A percentile compares a stretch with the other conserved stretches of the same genome.
These are phyloP conservation scores for Tragelaphus strepsiceros DNA, from an alignment of 2,113 vertebrate species.

Conservation along the genomic window DNA sequence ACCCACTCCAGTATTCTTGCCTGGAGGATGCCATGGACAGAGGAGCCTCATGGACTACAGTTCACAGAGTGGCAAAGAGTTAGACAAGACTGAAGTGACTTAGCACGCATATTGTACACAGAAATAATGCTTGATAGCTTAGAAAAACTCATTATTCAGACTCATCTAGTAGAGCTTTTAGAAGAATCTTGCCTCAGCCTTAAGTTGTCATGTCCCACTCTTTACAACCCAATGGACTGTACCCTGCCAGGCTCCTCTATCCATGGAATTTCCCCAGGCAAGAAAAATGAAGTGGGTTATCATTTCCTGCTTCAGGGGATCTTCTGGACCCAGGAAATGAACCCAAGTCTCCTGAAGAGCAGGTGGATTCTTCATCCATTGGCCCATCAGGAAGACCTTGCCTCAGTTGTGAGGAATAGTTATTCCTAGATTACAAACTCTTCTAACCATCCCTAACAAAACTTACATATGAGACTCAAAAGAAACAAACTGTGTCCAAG, in stretches of 20 bases:
- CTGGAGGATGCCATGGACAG: neutral
- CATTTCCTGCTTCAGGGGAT: neutral
- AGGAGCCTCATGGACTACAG: neutral
- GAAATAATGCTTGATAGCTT: neutral
- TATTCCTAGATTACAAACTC: neutral
- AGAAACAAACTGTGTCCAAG: neutral
- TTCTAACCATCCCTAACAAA: neutral
- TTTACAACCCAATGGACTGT: neutral
- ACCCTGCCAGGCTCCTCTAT: neutral
- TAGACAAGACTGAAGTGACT: neutral
- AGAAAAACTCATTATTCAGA: neutral
- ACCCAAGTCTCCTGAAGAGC: neutral
- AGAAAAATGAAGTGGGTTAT: neutral
- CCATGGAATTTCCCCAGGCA: neutral
- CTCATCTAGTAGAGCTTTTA: neutral
- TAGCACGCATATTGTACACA: neutral
- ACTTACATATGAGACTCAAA: neutral
- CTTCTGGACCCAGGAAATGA: rapidly evolving
- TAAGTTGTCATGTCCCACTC: neutral
- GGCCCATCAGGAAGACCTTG: neutral
- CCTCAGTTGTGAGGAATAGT: neutral
- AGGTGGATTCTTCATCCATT: neutral
- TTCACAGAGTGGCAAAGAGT: neutral
- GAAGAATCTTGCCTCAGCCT: neutral
- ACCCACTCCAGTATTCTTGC: neutral